A percentile compares a stretch with the other conserved stretches of the same genome.
Evolutionary conservation across 1,140 invertebrate genomes (phyloP).

Genomic region (Aphaenogaster ashmeadi): DNA sequence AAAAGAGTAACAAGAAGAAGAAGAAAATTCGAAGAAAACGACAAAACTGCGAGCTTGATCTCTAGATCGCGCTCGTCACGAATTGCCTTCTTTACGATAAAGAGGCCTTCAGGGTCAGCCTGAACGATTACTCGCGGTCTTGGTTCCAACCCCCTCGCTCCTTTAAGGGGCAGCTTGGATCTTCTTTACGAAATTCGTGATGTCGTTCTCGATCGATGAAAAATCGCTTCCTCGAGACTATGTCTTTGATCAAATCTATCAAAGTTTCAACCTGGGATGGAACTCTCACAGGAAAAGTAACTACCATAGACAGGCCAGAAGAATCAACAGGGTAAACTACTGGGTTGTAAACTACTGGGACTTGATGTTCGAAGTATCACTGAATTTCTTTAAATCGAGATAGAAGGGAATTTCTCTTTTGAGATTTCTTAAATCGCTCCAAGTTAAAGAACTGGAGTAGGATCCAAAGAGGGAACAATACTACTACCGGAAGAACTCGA

Average conservation of each 20-base stretch:
- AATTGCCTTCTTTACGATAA: constrained; percentile 53
- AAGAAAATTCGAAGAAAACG: constrained; percentile 39
- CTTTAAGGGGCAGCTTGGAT: constrained; percentile 17
- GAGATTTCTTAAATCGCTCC: constrained; percentile 2
- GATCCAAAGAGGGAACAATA: neutral
- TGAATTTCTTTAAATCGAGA: neutral
- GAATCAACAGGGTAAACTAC: constrained; percentile 23
- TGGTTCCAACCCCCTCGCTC: neutral
- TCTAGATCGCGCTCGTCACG: neutral
- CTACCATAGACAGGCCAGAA: neutral
- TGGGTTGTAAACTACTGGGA: constrained; percentile 16
- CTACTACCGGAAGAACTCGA: constrained; percentile 3
- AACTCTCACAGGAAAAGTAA: neutral
- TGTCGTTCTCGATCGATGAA: constrained; percentile 35
- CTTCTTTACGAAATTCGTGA: neutral
- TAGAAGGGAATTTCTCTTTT: constrained; percentile 18
- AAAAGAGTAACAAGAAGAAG: constrained; percentile 36
- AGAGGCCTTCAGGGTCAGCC: constrained; percentile 32
- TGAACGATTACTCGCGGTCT: constrained; percentile 19
- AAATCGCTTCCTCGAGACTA: constrained; percentile 59
- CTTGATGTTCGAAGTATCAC: neutral
- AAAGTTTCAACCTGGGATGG: constrained; percentile 41
- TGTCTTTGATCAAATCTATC: constrained; percentile 47
- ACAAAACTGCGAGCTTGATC: constrained; percentile 47
- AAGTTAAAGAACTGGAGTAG: constrained; percentile 40